phyloP scores from a whole-genome alignment of 2,797 vertebrate genomes.

The Sebastes nivosus region DNA sequence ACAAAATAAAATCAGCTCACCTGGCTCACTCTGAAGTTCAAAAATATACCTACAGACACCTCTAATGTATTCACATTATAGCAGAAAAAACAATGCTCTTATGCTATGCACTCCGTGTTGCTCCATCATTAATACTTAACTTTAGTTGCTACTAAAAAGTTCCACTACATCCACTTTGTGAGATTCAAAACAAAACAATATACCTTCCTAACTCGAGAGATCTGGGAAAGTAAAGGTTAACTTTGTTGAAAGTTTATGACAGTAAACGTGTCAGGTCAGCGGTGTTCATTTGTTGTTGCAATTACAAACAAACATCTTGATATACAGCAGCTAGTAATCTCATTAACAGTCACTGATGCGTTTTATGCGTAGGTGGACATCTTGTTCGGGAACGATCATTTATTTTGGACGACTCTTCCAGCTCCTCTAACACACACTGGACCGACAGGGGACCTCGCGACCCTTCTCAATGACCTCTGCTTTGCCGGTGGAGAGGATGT shows the following conservation, averaged over 20 bases:
- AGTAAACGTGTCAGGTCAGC: neutral
- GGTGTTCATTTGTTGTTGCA: neutral
- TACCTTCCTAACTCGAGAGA: neutral
- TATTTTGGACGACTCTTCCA: neutral
- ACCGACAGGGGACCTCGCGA: neutral
- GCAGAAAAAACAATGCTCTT: neutral
- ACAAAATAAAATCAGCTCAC: neutral
- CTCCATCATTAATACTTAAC: neutral
- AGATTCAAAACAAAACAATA: neutral
- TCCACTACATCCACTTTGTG: neutral
- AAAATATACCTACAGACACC: neutral
- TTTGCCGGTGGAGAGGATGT: constrained; percentile 9
- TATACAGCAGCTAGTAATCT: neutral
- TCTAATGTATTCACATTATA: neutral
- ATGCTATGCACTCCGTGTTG: neutral
- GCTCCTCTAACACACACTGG: neutral
- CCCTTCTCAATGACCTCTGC: constrained; percentile 22
- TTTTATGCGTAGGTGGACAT: neutral
- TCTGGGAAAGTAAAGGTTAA: neutral
- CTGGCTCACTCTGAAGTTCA: neutral
- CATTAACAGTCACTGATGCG: neutral
- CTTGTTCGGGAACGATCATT: neutral
- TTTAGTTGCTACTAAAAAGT: neutral
- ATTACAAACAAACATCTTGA: neutral
- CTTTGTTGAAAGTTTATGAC: neutral